Evolutionary conservation across 2,888 invertebrate species (phyloP), one percentile per base, ranked within the genome.

Genomic region (Lasioglossum vierecki): DNA sequence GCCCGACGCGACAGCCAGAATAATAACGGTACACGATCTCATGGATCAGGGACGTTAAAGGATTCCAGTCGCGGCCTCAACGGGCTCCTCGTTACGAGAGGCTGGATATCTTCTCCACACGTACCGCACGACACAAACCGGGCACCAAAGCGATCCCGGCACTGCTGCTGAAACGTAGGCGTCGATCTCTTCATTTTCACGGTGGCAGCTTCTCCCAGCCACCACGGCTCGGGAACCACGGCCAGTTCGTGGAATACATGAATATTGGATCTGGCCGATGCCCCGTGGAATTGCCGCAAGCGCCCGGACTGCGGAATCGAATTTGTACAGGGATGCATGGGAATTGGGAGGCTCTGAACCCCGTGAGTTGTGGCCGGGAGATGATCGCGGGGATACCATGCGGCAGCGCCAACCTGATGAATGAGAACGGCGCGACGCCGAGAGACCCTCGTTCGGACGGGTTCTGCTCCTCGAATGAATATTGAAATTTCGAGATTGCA

Each of bases 21-120:
- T 93, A 93, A 93, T 93, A 93, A 93, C 93, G 93, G 93, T 91
- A 92, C 90, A 83, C 82, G 75, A 76, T 86, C 77, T 76, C 73
- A 75, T 89, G 71, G 73, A 73, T 49, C 63, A 89, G 88, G 88
- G 83, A 86, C 84, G 82, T 57, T 80, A 84, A 86, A 79, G 81
- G 82, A 82, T 80, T 74, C 76, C 63, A 68, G 71, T 70, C n/a
- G 44, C n/a, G 22, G 30, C 78, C 85, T 88, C 73, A 73, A 53
- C 76, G 85, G 88, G 88, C 35, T 81, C 88, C 90, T 92, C 88
- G 91, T 91, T 92, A 92, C 63, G 63, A 63, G 63, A 30, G 26
- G 15, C 63, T 63, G 63, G 63, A 63, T 63, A 63, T 63, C 63
- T 63, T 30, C 22, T 53, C 63, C 63, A 26, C 72, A 80, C 80